Evolutionary conservation across 2,797 vertebrate species (phyloP).

Genomic region (Hybognathus amarus): DNA sequence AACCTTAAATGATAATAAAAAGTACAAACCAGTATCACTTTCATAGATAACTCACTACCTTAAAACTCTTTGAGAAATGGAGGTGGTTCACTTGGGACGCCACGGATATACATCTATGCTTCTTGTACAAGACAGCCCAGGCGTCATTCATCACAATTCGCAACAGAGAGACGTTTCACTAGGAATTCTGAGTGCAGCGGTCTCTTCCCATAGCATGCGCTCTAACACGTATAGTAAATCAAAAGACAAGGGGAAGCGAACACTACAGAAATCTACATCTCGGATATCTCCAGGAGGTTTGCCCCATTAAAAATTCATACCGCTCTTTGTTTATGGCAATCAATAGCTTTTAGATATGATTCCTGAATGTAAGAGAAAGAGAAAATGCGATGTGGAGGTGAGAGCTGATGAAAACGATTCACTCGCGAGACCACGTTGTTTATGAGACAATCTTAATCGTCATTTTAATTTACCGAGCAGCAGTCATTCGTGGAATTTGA

Average conservation of each 20-base stretch:
- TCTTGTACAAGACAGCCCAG: not conserved
- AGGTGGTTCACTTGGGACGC: not conserved
- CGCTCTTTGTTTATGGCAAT: slow-evolving; percentile 80
- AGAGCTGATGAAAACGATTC: slow-evolving; percentile 38
- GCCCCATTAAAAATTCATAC: slow-evolving; percentile 84
- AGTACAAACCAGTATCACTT: not conserved
- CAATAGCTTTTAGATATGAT: slow-evolving; percentile 89
- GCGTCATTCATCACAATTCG: not conserved
- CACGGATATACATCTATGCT: not conserved
- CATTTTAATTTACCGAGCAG: slow-evolving; percentile 38
- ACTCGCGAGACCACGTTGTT: slow-evolving; percentile 35
- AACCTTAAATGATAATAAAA: not conserved
- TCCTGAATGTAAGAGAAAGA: slow-evolving; percentile 47
- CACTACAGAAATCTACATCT: slow-evolving; percentile 55
- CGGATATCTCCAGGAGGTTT: slow-evolving; percentile 57
- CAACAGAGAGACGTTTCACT: slow-evolving; percentile 8
- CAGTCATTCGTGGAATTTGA: slow-evolving; percentile 27
- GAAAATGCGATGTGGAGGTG: slow-evolving; percentile 6
- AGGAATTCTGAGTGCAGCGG: slow-evolving; percentile 16
- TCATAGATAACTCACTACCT: not conserved
- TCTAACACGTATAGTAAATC: slow-evolving; percentile 51
- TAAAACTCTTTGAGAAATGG: not conserved
- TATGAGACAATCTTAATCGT: slow-evolving; percentile 36
- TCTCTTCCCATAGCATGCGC: slow-evolving; percentile 15
- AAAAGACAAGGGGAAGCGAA: slow-evolving; percentile 29